These are phyloP conservation scores for Mactromeris polynyma DNA, from an alignment of 2,888 invertebrate genomes.

Conservation along the genomic window DNA sequence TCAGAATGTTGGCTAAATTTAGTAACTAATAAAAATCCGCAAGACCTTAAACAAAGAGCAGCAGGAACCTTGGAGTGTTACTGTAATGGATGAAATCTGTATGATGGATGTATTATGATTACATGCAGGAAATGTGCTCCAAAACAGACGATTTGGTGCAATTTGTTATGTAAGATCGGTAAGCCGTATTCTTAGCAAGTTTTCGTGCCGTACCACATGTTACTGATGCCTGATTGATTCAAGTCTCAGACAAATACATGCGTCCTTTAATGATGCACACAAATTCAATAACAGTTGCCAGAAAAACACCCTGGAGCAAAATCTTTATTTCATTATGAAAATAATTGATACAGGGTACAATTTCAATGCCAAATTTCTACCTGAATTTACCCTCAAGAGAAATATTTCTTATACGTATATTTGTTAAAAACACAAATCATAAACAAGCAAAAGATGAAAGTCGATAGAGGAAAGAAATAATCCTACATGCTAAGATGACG, in stretches of 20 bases:
- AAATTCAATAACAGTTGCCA: constrained; percentile 1
- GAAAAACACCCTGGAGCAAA: neutral
- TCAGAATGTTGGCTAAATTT: neutral
- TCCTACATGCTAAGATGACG: neutral
- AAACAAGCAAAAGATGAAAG: neutral
- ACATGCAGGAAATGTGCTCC: neutral
- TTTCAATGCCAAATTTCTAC: neutral
- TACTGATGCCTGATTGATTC: neutral
- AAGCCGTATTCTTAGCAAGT: neutral
- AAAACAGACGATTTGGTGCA: neutral
- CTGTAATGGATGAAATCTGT: neutral
- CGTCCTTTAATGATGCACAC: constrained; percentile 2
- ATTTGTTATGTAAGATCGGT: neutral
- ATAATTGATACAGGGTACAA: neutral
- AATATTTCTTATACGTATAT: constrained; percentile 4
- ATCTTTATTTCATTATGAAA: constrained; percentile 9
- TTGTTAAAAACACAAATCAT: neutral
- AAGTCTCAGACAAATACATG: neutral
- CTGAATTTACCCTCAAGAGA: neutral
- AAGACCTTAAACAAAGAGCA: neutral
- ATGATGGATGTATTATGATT: neutral
- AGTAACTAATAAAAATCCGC: neutral
- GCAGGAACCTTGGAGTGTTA: neutral
- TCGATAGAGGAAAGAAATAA: neutral
- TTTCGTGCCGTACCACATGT: neutral